Base-by-base conservation (phyloP, 2,888 invertebrate species). In the Brachycybe producta region DNA sequence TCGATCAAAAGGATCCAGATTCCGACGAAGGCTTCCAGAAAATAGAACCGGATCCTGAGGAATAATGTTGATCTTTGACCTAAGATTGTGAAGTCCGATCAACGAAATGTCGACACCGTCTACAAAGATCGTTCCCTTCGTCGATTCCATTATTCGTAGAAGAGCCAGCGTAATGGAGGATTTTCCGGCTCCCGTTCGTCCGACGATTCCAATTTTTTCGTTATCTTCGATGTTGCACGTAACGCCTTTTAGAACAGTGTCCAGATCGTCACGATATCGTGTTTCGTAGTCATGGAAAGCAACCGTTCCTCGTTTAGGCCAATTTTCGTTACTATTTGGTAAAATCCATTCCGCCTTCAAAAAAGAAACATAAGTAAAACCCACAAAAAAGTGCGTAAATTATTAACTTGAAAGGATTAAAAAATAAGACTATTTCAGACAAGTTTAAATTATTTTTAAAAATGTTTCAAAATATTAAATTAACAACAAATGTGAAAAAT, bases 81-180 rank as follows among this genome's bases (percentile, higher is more conserved):
- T 56, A 5, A 70, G 59, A 47, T 65, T 63, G 52, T 68, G 67
- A 11, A 64, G 57, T 5, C 91, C 91, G 59, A 92, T 71, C 40
- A 75, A 74, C 7, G 84, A 70, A 57, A 92, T 82, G 65, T 88
- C 83, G 46, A 85, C 70, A 42, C 78, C 82, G 69, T 91, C 91
- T 61, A 92, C 86, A 51, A 78, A 65, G 59, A 92, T 91, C 58
- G 75, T 73, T 32, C 91, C 91, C 57, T 75, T 73, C 55, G 83
- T 78, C 17, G 85, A 75, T 68, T 92, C 91, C 57, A 92, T 82
- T 58, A 91, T 84, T 66, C 90, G 82, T 74, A 91, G 91, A 35
- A 91, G 72, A 0, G 85, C 80, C 44, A 88, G 70, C 4, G 88
- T 88, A 62, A 91, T 73, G 58, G 88, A 90, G 51, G 87, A 88